Base-by-base conservation (phyloP, 2,888 invertebrate species). In the Pelosia muscerda region DNA sequence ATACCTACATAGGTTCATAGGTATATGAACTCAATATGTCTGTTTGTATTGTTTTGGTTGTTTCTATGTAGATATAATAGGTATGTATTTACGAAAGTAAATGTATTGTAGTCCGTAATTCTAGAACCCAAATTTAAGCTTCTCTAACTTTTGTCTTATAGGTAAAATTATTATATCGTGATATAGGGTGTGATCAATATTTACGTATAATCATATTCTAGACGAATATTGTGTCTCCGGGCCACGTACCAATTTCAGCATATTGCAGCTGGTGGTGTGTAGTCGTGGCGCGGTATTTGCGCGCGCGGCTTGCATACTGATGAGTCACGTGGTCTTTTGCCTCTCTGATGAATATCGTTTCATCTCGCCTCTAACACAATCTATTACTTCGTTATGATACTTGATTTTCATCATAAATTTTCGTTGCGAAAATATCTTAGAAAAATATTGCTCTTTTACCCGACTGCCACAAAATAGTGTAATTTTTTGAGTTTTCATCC, bases 181-280 rank as follows among this genome's bases (percentile, higher is more conserved):
- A 72, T 78, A 71, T 74, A 75, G 73, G 71, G 74, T 71, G 70
- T 65, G 73, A 66, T 69, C 71, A 70, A 79, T 77, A 72, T 79
- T 72, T 77, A 68, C 79, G 74, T 71, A 74, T 60, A 71, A 74
- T 67, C 66, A 72, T 55, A 73, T 68, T 68, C 64, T 66, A 64
- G 15, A 42, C 58, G 84, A 83, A 87, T 88, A 88, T 89, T 88
- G 86, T 87, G 86, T 83, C 83, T 81, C 78, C 83, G 82, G 82
- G 82, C 88, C 90, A 90, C 91, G 92, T 91, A 90, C 90, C 90
- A 91, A 91, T 92, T 92, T 91, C 89, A 89, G 90, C 90, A 89
- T 92, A 92, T 92, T 92, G 92, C 92, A 91, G 88, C 86, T 85
- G 86, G 88, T 84, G 84, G 88, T 82, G 86, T 82, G 84, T 77